Percentiles rank a stretch among this genome's conserved stretches.
Evolutionary conservation across 2,113 vertebrate genomes (phyloP).

Genomic region (Boleophthalmus pectinirostris): DNA sequence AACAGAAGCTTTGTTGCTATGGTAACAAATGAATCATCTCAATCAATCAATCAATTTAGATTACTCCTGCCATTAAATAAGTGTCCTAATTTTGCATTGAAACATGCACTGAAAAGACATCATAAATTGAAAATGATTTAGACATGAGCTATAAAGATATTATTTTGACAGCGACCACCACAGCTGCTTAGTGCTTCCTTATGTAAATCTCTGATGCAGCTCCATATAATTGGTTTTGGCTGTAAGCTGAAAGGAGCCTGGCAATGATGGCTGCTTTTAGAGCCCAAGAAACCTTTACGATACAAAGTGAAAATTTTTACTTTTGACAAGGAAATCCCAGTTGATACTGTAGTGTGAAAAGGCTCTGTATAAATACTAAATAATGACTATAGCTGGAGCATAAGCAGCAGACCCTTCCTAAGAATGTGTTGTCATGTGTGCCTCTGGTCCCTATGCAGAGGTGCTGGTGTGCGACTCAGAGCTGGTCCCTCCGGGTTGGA

Average conservation of each 20-base stretch:
- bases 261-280: constrained; percentile 9
- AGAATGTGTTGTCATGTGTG: constrained; percentile 3
- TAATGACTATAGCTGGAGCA: constrained; percentile 1
- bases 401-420: background rate
- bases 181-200: constrained; percentile 2
- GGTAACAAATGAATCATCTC: background rate
- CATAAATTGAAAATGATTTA: background rate
- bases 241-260: constrained; percentile 13
- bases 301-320: constrained; percentile 1
- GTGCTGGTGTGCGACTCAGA: constrained; percentile 74
- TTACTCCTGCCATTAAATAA: background rate
- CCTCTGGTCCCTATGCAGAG: constrained; percentile 61
- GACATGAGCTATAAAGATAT: background rate
- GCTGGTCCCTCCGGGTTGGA: constrained; percentile 80
- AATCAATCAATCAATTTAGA: background rate
- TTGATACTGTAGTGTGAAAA: background rate
- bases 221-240: constrained; percentile 12
- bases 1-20: background rate
- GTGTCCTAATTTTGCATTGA: background rate
- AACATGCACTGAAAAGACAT: background rate
- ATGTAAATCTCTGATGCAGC: constrained; percentile 9
- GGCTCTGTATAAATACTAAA: background rate
- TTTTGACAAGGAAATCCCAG: constrained; percentile 6
- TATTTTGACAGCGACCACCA: background rate
- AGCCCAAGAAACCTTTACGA: background rate